A percentile compares a stretch with the other conserved stretches of the same genome.
Conservation (phyloP, 1,140 invertebrate genomes). For the Pissodes strobi region DNA sequence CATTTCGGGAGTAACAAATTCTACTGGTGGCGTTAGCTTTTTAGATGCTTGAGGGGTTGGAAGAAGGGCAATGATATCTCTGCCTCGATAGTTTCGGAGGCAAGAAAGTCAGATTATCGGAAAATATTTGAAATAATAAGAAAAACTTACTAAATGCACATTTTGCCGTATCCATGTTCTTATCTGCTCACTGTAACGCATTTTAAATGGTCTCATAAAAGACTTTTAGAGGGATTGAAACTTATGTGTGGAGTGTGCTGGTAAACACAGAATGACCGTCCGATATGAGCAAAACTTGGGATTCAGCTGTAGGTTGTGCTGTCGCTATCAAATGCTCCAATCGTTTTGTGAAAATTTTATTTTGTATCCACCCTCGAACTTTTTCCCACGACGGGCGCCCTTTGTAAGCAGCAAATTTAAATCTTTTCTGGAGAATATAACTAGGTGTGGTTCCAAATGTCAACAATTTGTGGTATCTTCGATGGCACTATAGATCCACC, state of each 20-base stretch:
- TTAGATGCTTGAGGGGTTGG: no score
- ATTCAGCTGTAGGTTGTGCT: constrained; percentile 13
- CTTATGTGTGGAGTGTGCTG: constrained; percentile 49
- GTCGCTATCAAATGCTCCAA: constrained; percentile 30
- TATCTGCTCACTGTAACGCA: constrained; percentile 13
- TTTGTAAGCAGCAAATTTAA: constrained; percentile 11
- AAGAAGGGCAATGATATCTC: no score
- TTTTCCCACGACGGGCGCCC: constrained; percentile 39
- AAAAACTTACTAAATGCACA: no score
- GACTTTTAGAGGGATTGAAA: constrained; percentile 52
- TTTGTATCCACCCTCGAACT: constrained; percentile 33
- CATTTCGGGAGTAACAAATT: no score
- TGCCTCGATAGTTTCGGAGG: no score
- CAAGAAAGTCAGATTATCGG: no score
- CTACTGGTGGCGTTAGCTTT: no score
- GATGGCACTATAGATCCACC: constrained; percentile 19
- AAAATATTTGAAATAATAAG: no score
- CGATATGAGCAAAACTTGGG: constrained; percentile 14
- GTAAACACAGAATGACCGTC: constrained; percentile 40
- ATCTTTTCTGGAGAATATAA: constrained; percentile 36
- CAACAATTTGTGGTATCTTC: constrained; percentile 15
- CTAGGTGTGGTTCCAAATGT: constrained; percentile 10
- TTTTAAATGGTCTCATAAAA: constrained; percentile 46
- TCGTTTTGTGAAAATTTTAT: constrained; percentile 34
- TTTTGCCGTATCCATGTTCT: no score